phyloP scores from a whole-genome alignment of 2,888 invertebrate genomes.

The Coelogynopora nodosa region DNA sequence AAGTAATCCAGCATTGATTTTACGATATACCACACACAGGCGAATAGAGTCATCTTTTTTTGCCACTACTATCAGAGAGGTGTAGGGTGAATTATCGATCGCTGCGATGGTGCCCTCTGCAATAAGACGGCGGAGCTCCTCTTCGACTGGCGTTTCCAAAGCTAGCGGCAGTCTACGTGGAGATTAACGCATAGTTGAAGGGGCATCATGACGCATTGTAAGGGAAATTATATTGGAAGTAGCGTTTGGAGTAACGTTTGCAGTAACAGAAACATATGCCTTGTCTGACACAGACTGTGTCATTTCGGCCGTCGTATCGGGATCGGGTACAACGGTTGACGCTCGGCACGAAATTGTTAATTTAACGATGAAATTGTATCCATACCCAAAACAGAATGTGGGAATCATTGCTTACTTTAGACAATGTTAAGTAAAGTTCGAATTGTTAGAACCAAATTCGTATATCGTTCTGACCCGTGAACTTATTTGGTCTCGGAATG shows the following conservation, averaged over 20 bases:
- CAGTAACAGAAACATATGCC: not conserved
- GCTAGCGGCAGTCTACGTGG: not conserved
- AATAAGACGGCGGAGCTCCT: not conserved
- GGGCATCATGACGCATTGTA: not conserved
- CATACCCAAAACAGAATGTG: not conserved
- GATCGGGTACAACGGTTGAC: not conserved
- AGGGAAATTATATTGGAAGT: not conserved
- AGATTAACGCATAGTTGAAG: not conserved
- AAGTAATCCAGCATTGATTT: constrained; percentile 2
- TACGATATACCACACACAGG: constrained; percentile 24
- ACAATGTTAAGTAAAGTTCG: too few species aligned
- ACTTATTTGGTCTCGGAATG: too few species aligned
- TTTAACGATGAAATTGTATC: constrained; percentile 13
- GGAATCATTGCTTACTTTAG: too few species aligned
- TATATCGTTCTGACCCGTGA: too few species aligned
- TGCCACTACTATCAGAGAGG: not conserved
- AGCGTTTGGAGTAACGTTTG: not conserved
- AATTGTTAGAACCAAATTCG: too few species aligned
- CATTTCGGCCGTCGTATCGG: not conserved
- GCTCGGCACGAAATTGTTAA: not conserved
- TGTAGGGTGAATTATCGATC: constrained; percentile 5
- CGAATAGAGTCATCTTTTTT: constrained; percentile 24
- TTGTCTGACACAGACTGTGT: not conserved
- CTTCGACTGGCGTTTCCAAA: constrained; percentile 22
- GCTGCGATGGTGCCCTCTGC: not conserved